Conservation (phyloP, 1,140 invertebrate genomes). For the Agraylea sexmaculata region DNA sequence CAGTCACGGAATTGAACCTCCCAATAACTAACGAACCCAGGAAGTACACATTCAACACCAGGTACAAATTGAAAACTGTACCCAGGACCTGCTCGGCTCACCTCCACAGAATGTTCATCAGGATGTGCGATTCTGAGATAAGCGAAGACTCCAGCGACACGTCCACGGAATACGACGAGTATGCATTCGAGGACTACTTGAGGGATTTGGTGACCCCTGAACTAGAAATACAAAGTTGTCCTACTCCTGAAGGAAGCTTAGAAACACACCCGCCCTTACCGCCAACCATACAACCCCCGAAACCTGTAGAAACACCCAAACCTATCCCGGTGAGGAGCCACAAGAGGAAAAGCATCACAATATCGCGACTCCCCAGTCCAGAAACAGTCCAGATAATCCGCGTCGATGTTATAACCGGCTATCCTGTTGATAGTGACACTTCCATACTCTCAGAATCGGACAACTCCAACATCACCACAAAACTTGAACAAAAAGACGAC, state of each 20-base stretch:
- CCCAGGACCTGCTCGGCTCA: constrained; percentile 17
- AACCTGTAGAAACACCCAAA: too few species aligned
- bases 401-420: constrained; percentile 29
- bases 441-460: constrained; percentile 12
- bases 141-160: constrained; percentile 13
- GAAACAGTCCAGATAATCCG: constrained; percentile 37
- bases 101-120: constrained; percentile 20
- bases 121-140: constrained; percentile 6
- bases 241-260: not conserved
- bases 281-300: too few species aligned
- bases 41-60: not conserved
- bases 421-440: constrained; percentile 17
- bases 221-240: constrained; percentile 10
- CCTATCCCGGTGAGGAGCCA: constrained; percentile 10
- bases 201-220: constrained; percentile 7
- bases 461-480: not conserved
- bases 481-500: not conserved
- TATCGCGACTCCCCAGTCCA: constrained; percentile 33
- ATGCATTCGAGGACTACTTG: constrained; percentile 18
- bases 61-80: constrained; percentile 15
- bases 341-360: constrained; percentile 35
- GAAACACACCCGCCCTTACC: not conserved
- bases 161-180: constrained; percentile 17
- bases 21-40: not conserved
- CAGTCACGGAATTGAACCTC: constrained; percentile 17